Evolutionary conservation across 2,113 vertebrate genomes (phyloP), one percentile per base, ranked within the genome.

Genomic region (Trogon surrucura): DNA sequence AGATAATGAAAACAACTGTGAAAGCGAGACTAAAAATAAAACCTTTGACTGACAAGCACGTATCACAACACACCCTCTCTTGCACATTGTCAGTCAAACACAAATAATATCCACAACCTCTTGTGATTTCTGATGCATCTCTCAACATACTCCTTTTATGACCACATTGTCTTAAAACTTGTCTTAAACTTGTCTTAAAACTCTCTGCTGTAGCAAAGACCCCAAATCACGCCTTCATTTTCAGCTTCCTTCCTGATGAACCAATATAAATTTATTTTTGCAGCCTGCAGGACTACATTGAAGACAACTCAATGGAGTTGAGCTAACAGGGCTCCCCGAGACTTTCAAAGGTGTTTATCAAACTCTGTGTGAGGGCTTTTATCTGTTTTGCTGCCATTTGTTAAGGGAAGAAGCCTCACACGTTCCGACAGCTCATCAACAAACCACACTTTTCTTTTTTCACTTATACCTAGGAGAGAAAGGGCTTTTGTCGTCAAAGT

Each of bases 1-100:
- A 74, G 56, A 82, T 54, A 90, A 91, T 69, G 51, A 91, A 85
- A 96, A 61, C 41, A 89, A 72, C 72, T 74, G 17, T 81, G 82
- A 86, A 95, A 94, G 44, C 4, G 5, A 93, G 62, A 81, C 51
- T 84, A 41, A 95, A 93, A 95, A 71, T 58, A 85, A 94, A 86
- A 32, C 62, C 54, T 90, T 45, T 81, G 78, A 94, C 85, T 83
- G 70, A 91, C 75, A 90, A 57, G 44, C 18, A 53, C 45, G 15
- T 57, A 74, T 66, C 56, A 69, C 34, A 77, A 73, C 44, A 73
- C 72, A 74, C 44, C 64, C 66, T 72, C 67, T 90, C 50, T 66
- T n/a, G 26, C 20, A 29, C n/a, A 56, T 7, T 60, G 22, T 60
- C 89, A 94, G n/a, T 56, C 65, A 89, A 95, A 85, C n/a, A 80